phyloP scores from a whole-genome alignment of 2,888 invertebrate species.

The Mystacides longicornis region DNA sequence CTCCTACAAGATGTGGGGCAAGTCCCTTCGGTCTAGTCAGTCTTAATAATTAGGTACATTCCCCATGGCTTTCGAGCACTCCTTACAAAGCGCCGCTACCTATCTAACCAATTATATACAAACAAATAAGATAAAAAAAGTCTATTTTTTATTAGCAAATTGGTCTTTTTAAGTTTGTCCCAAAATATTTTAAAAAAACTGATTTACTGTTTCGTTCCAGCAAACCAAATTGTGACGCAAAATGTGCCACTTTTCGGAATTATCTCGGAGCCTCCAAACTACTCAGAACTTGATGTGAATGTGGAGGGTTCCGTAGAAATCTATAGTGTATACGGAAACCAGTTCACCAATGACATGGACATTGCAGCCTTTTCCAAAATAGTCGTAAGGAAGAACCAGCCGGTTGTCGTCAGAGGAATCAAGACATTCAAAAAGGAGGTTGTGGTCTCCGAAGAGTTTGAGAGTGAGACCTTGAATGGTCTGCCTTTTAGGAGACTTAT shows the following conservation, averaged over 20 bases:
- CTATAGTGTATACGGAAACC: background rate
- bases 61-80: too few species aligned
- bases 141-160: too few species aligned
- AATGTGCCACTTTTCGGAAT: background rate
- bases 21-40: too few species aligned
- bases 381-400: constrained; percentile 3
- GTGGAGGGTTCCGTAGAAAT: background rate
- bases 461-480: constrained; percentile 5
- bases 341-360: background rate
- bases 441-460: constrained; percentile 12
- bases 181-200: too few species aligned
- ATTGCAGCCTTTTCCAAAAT: background rate
- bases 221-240: background rate
- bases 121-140: too few species aligned
- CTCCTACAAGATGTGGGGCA: too few species aligned
- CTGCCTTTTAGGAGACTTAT: constrained; percentile 15
- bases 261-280: background rate
- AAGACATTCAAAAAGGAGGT: constrained; percentile 20
- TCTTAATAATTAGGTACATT: too few species aligned
- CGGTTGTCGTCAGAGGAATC: constrained; percentile 11
- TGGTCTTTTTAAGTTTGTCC: too few species aligned
- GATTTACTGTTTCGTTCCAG: constrained; percentile 2
- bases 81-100: too few species aligned
- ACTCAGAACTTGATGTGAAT: background rate
- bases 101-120: too few species aligned